These are phyloP conservation scores for Coregonus sp. DNA, from an alignment of 2,797 vertebrate genomes.

Conservation along the genomic window DNA sequence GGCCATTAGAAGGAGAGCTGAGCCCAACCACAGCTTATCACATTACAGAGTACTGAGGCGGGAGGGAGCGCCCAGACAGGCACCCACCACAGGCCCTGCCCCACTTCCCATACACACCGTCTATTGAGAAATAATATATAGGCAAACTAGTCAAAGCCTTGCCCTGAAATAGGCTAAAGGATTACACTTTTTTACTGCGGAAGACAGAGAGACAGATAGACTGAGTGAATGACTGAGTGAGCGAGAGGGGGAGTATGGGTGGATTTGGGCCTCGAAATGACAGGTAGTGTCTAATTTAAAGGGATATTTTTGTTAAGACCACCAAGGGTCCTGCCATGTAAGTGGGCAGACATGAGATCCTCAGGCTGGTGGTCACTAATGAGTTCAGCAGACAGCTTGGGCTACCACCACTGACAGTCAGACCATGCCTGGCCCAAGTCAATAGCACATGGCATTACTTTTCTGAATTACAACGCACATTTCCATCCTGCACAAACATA, in stretches of 20 bases:
- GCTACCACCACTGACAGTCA: background rate
- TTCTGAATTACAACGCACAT: background rate
- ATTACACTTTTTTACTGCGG: background rate
- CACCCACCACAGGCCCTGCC: no score
- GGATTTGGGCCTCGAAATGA: conserved; percentile 40
- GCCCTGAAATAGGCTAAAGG: no score
- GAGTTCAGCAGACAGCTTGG: background rate
- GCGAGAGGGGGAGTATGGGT: conserved; percentile 21
- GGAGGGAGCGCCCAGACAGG: background rate
- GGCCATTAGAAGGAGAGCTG: conserved; percentile 36
- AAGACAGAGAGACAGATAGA: background rate
- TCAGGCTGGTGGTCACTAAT: background rate
- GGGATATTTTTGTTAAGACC: background rate
- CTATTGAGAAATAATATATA: no score
- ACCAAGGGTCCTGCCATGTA: background rate
- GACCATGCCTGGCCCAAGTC: background rate
- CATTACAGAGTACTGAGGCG: conserved; percentile 26
- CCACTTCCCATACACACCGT: no score
- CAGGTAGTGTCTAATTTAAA: conserved; percentile 28
- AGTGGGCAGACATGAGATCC: background rate
- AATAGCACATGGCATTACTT: background rate
- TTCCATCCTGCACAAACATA: background rate
- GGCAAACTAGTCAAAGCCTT: no score
- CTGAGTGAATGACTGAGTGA: no score
- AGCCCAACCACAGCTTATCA: conserved; percentile 45